Base-by-base conservation (phyloP, 2,888 invertebrate species). In the Hirudinaria manillensis region DNA sequence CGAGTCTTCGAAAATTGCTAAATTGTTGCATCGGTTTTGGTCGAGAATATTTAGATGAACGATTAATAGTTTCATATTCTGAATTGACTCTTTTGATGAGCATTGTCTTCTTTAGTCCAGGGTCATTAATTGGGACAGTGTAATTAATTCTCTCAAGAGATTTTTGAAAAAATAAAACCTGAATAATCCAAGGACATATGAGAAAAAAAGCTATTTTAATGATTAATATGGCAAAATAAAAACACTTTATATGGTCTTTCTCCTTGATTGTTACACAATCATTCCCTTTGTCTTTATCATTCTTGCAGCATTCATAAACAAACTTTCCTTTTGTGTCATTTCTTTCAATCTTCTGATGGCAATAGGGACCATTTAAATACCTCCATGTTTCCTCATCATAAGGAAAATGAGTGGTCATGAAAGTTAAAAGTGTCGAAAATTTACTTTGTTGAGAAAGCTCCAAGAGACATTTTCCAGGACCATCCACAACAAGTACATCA, bases 121-220 rank as follows among this genome's bases (percentile, higher is more conserved):
- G 75, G 61, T 77, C 71, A 0, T 32, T 45, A 21, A 78, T 68
- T 21, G 74, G 74, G 2, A 83, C 81, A 6, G 82, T 80, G 76
- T 84, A 84, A 74, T 82, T 83, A 0, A 82, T 79, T 13, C 82
- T 82, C 56, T 81, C 80, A 67, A 83, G 82, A 0, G 82, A 80
- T 7, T 82, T 82, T 24, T 80, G 82, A 77, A 83, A 83, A 79
- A 83, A 80, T 65, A 80, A 79, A 34, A 79, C 76, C 1, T 83
- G 83, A 3, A 84, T 77, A n/a, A 83, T 77, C 56, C 82, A 77
- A 1, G 84, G 84, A 55, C 81, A 80, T 72, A 82, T 82, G 68
- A 83, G 80, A 71, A 84, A 81, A 67, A 83, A 79, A 55, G 80
- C n/a, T 10, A 83, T 77, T 79, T 83, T 83, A 21, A 84, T 80